Conservation (phyloP, 1,140 invertebrate species). For the Harpegnathos saltator region DNA sequence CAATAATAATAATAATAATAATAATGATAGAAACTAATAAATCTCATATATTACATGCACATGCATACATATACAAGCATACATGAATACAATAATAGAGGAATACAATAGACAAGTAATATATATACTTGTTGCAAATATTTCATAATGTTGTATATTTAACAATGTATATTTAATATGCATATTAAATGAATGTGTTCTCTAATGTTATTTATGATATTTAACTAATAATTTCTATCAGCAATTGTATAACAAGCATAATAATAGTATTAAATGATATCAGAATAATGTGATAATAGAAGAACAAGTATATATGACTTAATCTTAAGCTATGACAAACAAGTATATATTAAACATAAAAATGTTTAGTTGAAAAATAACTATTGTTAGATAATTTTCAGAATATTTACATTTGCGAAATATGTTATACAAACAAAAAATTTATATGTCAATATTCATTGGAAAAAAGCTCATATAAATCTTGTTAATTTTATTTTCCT, state of each 20-base stretch:
- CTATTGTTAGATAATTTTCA: neutral
- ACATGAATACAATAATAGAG: neutral
- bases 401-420: neutral
- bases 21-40: slow-evolving; percentile 14
- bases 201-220: slow-evolving; percentile 21
- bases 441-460: neutral
- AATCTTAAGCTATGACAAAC: too few relatives aligned
- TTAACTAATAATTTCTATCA: neutral
- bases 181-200: slow-evolving; percentile 16
- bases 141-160: neutral
- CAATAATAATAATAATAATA: slow-evolving; percentile 18
- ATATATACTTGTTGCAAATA: slow-evolving; percentile 10
- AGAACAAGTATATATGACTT: too few relatives aligned
- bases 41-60: too few relatives aligned
- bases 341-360: neutral
- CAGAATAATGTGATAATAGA: neutral
- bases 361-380: neutral
- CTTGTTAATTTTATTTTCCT: neutral
- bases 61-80: neutral
- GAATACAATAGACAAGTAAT: slow-evolving; percentile 24
- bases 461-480: neutral
- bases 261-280: neutral
- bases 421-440: neutral
- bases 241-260: neutral
- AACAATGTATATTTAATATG: neutral